Evolutionary conservation across 1,140 invertebrate species (phyloP).

Genomic region (Wiebesia pumilae): DNA sequence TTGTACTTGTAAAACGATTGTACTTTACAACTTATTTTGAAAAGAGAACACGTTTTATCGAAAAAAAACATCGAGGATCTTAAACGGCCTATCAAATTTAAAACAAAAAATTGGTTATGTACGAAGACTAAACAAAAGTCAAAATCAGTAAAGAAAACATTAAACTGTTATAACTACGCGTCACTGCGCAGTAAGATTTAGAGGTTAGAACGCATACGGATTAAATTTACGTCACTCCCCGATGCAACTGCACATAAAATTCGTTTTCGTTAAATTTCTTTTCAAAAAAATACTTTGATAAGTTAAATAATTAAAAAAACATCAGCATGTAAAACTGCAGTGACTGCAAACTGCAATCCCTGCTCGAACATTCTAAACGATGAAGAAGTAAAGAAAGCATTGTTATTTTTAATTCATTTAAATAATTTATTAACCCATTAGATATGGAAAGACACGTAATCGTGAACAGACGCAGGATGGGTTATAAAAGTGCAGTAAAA

Average conservation of each 20-base stretch:
- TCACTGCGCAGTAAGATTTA: neutral
- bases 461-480: constrained; percentile 14
- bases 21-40: no score
- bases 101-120: neutral
- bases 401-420: neutral
- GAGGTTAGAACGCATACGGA: neutral
- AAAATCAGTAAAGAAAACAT: neutral
- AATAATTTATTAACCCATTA: constrained; percentile 41
- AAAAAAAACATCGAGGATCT: neutral
- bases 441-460: constrained; percentile 40
- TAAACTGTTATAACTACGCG: neutral
- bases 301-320: neutral
- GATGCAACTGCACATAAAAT: neutral
- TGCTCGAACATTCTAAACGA: neutral
- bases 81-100: neutral
- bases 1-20: no score
- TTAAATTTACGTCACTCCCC: no score
- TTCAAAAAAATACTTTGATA: neutral
- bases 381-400: neutral
- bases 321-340: neutral
- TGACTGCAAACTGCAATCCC: neutral
- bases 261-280: neutral
- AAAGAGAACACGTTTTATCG: no score
- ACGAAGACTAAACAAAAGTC: neutral
- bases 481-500: constrained; percentile 47